phyloP scores from a whole-genome alignment of 2,113 vertebrate genomes.

The Salvelinus sp. region DNA sequence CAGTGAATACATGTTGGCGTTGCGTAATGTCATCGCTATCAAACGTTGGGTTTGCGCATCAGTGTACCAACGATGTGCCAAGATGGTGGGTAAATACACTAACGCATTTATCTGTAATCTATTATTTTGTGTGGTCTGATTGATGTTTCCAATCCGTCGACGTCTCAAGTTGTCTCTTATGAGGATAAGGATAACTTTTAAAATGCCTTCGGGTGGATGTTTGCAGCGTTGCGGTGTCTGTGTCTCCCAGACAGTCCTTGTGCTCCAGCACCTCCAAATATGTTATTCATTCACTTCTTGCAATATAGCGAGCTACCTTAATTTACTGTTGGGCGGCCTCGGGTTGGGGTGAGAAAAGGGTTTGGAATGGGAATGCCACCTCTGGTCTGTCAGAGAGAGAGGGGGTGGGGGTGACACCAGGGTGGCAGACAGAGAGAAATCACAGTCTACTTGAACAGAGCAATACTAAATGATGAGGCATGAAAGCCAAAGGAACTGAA shows the following conservation, averaged over 20 bases:
- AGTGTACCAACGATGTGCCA: not conserved
- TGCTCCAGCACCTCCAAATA: too few relatives aligned
- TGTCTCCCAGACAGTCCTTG: too few relatives aligned
- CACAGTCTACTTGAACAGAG: too few relatives aligned
- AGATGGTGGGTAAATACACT: too few relatives aligned
- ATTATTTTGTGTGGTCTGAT: conserved; percentile 33
- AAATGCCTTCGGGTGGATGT: too few relatives aligned
- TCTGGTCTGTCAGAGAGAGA: conserved; percentile 9
- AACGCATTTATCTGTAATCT: too few relatives aligned
- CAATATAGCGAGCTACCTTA: too few relatives aligned
- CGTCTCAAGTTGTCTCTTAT: conserved; percentile 31
- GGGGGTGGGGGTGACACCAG: conserved; percentile 11
- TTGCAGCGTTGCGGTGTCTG: too few relatives aligned
- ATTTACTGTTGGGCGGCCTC: not conserved
- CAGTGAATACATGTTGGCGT: conserved; percentile 38
- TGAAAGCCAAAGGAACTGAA: too few relatives aligned
- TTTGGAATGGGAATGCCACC: conserved; percentile 13
- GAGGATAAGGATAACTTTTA: not conserved
- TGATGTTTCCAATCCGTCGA: not conserved
- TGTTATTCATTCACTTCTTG: too few relatives aligned
- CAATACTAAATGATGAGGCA: too few relatives aligned
- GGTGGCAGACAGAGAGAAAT: conserved; percentile 33
- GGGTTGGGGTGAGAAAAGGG: conserved; percentile 7
- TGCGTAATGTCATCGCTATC: conserved; percentile 44
- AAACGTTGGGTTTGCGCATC: conserved; percentile 45